Evolutionary conservation across 2,888 invertebrate genomes (phyloP).

Genomic region (Hirtodrosophila alboralis): DNA sequence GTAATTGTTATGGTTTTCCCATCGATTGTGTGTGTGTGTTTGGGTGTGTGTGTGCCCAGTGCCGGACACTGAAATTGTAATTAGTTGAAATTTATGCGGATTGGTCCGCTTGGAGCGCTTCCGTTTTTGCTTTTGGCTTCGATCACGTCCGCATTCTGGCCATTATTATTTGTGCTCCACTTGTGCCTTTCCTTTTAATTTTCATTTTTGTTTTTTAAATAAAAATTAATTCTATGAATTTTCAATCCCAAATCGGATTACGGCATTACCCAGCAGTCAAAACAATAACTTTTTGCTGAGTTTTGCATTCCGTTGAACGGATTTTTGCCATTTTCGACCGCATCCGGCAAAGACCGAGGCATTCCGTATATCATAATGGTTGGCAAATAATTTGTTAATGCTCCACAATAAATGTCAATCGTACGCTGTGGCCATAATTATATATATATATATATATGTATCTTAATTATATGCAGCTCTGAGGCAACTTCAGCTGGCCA

Average conservation of each 20-base stretch:
- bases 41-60: constrained; percentile 14
- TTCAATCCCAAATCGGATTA: constrained; percentile 72
- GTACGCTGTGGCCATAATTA: constrained; percentile 16
- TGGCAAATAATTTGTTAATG: constrained; percentile 46
- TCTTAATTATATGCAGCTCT: constrained; percentile 47
- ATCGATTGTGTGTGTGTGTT: constrained; percentile 52
- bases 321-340: constrained; percentile 1
- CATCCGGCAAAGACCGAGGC: constrained; percentile 2
- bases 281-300: constrained; percentile 39
- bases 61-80: constrained; percentile 76
- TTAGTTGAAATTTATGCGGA: constrained; percentile 76
- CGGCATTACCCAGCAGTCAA: constrained; percentile 42
- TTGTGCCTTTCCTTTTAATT: constrained; percentile 15
- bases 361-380: constrained; percentile 13
- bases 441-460: background rate
- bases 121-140: constrained; percentile 50
- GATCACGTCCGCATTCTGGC: constrained; percentile 60
- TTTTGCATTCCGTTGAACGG: constrained; percentile 16
- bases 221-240: constrained; percentile 63
- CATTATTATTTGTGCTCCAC: constrained; percentile 52
- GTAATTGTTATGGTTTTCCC: constrained; percentile 71
- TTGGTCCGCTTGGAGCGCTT: constrained; percentile 39
- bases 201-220: constrained; percentile 20
- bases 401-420: constrained; percentile 21
- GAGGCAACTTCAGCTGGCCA: constrained; percentile 7